Percentiles rank a stretch among this genome's conserved stretches.
Conservation (phyloP, 2,797 vertebrate genomes). For the Pseudomugil tenellus region DNA sequence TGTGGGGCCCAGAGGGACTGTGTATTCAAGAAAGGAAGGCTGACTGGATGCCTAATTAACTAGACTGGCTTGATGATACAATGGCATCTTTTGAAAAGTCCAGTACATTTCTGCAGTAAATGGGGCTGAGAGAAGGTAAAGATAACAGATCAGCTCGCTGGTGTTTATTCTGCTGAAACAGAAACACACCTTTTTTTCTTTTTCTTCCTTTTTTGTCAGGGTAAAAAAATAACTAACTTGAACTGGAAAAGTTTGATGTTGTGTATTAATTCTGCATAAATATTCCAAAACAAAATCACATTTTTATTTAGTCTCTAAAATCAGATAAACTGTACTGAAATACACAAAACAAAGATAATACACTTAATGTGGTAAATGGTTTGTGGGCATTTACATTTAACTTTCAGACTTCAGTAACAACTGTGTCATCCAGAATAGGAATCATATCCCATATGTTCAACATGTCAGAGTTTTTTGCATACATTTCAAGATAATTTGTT, state of each 20-base stretch:
- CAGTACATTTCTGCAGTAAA: constrained; percentile 57
- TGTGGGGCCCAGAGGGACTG: constrained; percentile 72
- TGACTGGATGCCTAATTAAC: constrained; percentile 72
- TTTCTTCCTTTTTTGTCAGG: neutral
- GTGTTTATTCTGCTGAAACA: neutral
- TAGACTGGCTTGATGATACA: constrained; percentile 70
- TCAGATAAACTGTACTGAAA: neutral
- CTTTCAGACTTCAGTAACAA: neutral
- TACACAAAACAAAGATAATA: neutral
- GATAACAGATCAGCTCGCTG: constrained; percentile 19
- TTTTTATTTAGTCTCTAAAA: neutral
- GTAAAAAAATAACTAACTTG: neutral
- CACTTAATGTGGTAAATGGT: neutral
- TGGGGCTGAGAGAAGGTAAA: constrained; percentile 3
- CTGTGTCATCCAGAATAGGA: neutral
- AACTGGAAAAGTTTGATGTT: constrained; percentile 4
- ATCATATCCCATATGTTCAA: neutral
- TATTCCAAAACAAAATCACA: neutral
- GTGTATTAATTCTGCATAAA: neutral
- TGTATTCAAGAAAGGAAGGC: constrained; percentile 68
- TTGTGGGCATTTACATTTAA: neutral
- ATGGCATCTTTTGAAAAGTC: constrained; percentile 78
- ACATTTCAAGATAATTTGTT: neutral
- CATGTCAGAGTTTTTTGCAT: neutral
- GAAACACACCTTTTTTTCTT: neutral